Evolutionary conservation across 2,888 invertebrate genomes (phyloP), one percentile per base, ranked within the genome.

Genomic region (Leucoma salicis): DNA sequence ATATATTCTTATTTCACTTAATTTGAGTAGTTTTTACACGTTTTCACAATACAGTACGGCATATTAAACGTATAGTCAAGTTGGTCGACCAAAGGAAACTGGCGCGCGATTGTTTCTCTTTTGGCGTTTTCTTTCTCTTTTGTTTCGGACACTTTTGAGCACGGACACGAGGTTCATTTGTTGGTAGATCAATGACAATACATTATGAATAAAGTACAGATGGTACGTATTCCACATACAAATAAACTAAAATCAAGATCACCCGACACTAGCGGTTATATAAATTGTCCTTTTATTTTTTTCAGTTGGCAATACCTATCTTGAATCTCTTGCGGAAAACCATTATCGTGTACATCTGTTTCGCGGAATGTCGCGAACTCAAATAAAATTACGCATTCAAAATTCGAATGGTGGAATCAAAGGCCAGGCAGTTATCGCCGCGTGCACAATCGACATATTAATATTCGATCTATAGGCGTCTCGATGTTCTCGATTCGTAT

Each of bases 401-500:
- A 79, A 82, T 82, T 83, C 76, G 76, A 82, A 78, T 76, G 75
- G 73, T 70, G 71, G 70, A 77, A 78, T 81, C 81, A 82, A 82
- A 82, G 79, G 65, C 66, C 67, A 63, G 66, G 56, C 65, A 44
- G 72, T 69, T 67, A 84, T 82, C 85, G 66, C 63, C 63, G 65
- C 73, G 60, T 69, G 74, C 76, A 80, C 84, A 80, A 87, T 85
- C 87, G 75, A 79, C 78, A 80, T 87, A 84, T 86, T 88, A 87
- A 86, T 82, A 88, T 86, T 86, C 85, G 83, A 86, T 82, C 82
- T 86, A 78, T 74, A 78, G 72, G 68, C 75, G 80, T 74, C 70
- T 74, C 76, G 82, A 82, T 82, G 83, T 82, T 79, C 77, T 78
- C 82, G 83, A 85, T 84, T 86, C 82, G 83, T 85, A 86, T 87